Evolutionary conservation across 2,888 invertebrate genomes (phyloP).

Genomic region (Machimus atricapillus): DNA sequence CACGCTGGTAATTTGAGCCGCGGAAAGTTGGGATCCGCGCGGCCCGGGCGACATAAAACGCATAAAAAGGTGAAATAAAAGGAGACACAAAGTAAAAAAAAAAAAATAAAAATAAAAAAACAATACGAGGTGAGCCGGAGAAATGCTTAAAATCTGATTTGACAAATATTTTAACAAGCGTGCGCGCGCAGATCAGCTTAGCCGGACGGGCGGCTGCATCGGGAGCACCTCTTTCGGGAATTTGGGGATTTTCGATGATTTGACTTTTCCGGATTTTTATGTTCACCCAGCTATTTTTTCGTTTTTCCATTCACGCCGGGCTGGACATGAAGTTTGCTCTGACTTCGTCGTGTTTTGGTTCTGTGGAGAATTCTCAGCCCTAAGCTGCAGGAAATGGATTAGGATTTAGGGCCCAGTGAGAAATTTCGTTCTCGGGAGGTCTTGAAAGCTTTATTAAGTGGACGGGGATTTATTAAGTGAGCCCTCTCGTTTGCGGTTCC

Average conservation of each 20-base stretch:
- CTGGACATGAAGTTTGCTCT: neutral
- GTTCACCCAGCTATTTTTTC: neutral
- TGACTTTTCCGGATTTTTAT: neutral
- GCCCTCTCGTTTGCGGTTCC: neutral
- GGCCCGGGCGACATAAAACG: neutral
- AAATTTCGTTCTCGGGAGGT: neutral
- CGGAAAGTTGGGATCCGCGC: neutral
- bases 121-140: neutral
- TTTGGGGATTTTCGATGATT: neutral
- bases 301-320: neutral
- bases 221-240: neutral
- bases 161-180: constrained; percentile 40
- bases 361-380: neutral
- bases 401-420: neutral
- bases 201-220: neutral
- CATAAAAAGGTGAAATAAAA: constrained; percentile 14
- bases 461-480: neutral
- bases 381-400: neutral
- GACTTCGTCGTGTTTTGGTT: neutral
- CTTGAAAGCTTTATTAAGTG: neutral
- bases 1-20: constrained; percentile 2
- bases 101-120: neutral
- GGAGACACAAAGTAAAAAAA: neutral
- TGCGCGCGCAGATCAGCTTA: constrained; percentile 26
- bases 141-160: constrained; percentile 33